Conservation (phyloP, 2,888 invertebrate genomes). For the Cephus pulcher region DNA sequence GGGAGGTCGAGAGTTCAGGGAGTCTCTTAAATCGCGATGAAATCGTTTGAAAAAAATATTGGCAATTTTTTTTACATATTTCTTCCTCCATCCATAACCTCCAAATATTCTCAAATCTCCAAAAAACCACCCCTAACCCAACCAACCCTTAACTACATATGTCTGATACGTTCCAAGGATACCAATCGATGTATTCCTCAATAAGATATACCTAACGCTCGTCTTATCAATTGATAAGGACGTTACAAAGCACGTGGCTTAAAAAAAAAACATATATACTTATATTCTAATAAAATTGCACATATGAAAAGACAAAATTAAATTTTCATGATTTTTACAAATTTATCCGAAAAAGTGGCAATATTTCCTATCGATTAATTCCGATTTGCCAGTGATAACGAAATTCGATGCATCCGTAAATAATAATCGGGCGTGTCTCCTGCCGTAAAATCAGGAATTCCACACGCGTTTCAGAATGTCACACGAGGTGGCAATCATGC, state of each 20-base stretch:
- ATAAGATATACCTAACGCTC: not conserved
- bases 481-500: constrained; percentile 61
- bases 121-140: not conserved
- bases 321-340: not conserved
- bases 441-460: constrained; percentile 57
- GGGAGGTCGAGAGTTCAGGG: constrained; percentile 5
- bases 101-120: not conserved
- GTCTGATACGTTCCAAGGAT: not conserved
- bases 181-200: not conserved
- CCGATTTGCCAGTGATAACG: not conserved
- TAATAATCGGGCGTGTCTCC: not conserved
- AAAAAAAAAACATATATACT: too few species aligned
- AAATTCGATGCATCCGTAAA: not conserved
- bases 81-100: not conserved
- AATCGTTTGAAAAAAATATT: not conserved
- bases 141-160: not conserved
- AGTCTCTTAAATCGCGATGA: not conserved
- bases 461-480: constrained; percentile 51
- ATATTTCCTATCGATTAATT: not conserved
- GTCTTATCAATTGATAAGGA: too few species aligned
- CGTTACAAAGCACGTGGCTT: too few species aligned
- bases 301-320: not conserved
- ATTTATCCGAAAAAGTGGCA: not conserved
- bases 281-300: not conserved
- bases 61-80: not conserved